phyloP scores from a whole-genome alignment of 2,888 invertebrate species.

The Bombylius discolor region DNA sequence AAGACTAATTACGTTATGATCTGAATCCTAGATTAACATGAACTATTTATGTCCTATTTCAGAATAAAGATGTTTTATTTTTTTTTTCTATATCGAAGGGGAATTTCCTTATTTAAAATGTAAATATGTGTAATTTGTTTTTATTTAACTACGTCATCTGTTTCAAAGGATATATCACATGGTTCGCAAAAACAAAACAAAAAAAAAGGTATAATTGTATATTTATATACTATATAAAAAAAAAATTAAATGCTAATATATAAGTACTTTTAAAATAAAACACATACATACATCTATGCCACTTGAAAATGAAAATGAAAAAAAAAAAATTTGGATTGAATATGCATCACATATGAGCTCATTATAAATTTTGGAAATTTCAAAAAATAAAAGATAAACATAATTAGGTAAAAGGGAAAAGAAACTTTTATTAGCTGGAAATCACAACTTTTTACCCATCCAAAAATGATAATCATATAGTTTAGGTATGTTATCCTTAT shows the following conservation, averaged over 20 bases:
- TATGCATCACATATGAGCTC: not conserved
- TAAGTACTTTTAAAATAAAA: too few species aligned
- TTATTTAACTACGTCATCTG: not conserved
- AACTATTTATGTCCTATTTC: not conserved
- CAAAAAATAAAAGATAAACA: too few species aligned
- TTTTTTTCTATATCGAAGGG: too few species aligned
- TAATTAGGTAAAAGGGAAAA: not conserved
- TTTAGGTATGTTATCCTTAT: too few species aligned
- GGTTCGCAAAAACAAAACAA: not conserved
- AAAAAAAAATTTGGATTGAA: not conserved
- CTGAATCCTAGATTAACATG: not conserved
- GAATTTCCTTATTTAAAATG: not conserved
- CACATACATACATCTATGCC: too few species aligned
- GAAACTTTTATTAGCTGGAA: not conserved
- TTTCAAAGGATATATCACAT: not conserved
- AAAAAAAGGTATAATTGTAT: too few species aligned
- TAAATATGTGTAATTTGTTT: too few species aligned
- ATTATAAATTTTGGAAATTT: not conserved
- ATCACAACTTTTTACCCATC: not conserved
- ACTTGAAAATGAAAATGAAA: too few species aligned
- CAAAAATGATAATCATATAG: too few species aligned
- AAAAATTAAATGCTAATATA: too few species aligned
- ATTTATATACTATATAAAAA: too few species aligned
- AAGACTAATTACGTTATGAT: not conserved
- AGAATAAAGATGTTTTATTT: too few species aligned